A percentile compares a stretch with the other conserved stretches of the same genome.
These are phyloP conservation scores for Spodoptera litura DNA, from an alignment of 1,140 invertebrate genomes.

Conservation along the genomic window DNA sequence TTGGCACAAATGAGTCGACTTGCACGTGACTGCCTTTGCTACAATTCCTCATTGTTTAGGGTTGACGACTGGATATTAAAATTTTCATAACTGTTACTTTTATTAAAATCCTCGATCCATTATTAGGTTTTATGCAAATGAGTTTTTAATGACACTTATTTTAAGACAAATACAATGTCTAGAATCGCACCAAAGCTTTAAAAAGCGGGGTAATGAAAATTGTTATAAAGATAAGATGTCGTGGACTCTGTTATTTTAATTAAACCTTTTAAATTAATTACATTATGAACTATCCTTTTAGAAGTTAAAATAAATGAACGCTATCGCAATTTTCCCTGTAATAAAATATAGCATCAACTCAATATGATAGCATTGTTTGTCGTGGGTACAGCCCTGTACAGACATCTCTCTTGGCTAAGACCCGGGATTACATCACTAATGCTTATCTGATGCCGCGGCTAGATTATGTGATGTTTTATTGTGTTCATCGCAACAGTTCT, in stretches of 20 bases:
- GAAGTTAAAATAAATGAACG: slow-evolving; percentile 3
- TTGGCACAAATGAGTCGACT: slow-evolving; percentile 61
- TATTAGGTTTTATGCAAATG: neutral
- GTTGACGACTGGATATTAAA: slow-evolving; percentile 29
- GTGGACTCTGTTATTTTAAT: slow-evolving; percentile 18
- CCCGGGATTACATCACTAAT: slow-evolving; percentile 50
- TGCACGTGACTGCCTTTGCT: slow-evolving; percentile 60
- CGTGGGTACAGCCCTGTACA: slow-evolving; percentile 15
- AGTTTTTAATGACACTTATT: neutral
- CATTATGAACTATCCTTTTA: neutral
- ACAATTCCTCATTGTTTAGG: slow-evolving; percentile 53
- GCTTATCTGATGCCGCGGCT: slow-evolving; percentile 54
- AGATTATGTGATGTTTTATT: slow-evolving; percentile 61
- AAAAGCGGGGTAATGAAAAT: slow-evolving; percentile 5
- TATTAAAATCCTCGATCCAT: neutral
- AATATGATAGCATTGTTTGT: neutral
- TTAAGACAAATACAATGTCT: slow-evolving; percentile 2
- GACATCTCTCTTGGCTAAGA: slow-evolving; percentile 39
- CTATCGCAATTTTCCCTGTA: neutral
- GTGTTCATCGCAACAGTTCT: slow-evolving; percentile 49
- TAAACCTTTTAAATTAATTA: slow-evolving; percentile 10
- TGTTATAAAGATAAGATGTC: slow-evolving; percentile 1
- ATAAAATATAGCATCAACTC: slow-evolving; percentile 4
- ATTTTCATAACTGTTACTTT: no score
- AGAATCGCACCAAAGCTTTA: neutral